phyloP scores from a whole-genome alignment of 2,888 invertebrate species.

The Leucophenga maculata region DNA sequence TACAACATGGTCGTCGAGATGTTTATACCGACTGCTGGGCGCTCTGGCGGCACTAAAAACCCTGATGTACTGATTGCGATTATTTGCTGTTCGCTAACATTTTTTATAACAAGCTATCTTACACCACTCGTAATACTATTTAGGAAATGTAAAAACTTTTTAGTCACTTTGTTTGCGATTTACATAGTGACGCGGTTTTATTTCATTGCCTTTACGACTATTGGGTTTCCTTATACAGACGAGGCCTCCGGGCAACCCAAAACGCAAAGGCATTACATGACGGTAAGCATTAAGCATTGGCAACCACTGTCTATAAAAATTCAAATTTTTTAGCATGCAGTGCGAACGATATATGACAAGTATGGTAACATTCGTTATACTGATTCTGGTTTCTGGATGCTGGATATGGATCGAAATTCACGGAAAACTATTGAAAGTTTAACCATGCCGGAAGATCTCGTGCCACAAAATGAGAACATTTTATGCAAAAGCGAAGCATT shows the following conservation, averaged over 20 bases:
- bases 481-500: constrained; percentile 61
- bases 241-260: constrained; percentile 65
- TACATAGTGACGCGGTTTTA: constrained; percentile 60
- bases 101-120: constrained; percentile 69
- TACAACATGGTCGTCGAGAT: constrained; percentile 61
- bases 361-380: constrained; percentile 59
- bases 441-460: constrained; percentile 59
- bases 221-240: constrained; percentile 75
- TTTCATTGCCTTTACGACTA: constrained; percentile 64
- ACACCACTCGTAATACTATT: constrained; percentile 63
- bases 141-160: constrained; percentile 53
- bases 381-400: constrained; percentile 65
- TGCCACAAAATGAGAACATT: constrained; percentile 56
- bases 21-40: constrained; percentile 72
- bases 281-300: constrained; percentile 66
- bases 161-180: constrained; percentile 54
- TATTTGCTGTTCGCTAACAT: constrained; percentile 67
- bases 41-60: constrained; percentile 72
- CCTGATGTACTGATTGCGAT: constrained; percentile 73
- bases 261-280: constrained; percentile 74
- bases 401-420: constrained; percentile 62
- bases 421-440: constrained; percentile 63
- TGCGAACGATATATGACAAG: constrained; percentile 60
- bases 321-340: constrained; percentile 50
- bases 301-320: background rate